Evolutionary conservation across 2,888 invertebrate species (phyloP).

Genomic region (Sesia apiformis): DNA sequence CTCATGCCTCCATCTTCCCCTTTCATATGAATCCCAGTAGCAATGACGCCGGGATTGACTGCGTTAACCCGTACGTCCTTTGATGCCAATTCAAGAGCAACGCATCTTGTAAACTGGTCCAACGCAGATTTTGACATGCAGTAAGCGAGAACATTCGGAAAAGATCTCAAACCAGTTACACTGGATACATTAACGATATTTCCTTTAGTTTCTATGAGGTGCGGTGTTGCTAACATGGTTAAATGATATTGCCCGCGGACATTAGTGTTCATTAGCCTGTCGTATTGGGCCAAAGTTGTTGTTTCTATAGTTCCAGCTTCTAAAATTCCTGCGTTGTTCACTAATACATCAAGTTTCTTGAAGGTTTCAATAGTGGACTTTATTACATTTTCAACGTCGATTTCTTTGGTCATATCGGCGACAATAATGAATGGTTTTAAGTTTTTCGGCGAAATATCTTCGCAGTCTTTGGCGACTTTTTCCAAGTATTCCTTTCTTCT

Average conservation of each 20-base stretch:
- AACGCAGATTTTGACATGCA: slow-evolving; percentile 94
- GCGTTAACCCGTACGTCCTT: slow-evolving; percentile 90
- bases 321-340: slow-evolving; percentile 92
- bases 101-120: slow-evolving; percentile 94
- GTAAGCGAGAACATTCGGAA: slow-evolving; percentile 92
- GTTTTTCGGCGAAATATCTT: slow-evolving; percentile 38
- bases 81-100: slow-evolving; percentile 86
- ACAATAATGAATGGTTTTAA: slow-evolving; percentile 71
- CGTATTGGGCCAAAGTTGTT: slow-evolving; percentile 87
- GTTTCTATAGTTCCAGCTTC: slow-evolving; percentile 87
- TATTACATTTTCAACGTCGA: slow-evolving; percentile 78
- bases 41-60: slow-evolving; percentile 94
- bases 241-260: slow-evolving; percentile 84
- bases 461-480: slow-evolving; percentile 75
- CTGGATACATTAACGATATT: slow-evolving; percentile 95
- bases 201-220: slow-evolving; percentile 85
- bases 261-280: slow-evolving; percentile 90
- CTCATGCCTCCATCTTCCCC: slow-evolving; percentile 81
- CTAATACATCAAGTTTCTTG: slow-evolving; percentile 81
- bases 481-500: slow-evolving; percentile 81
- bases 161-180: slow-evolving; percentile 90
- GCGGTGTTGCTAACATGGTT: slow-evolving; percentile 88
- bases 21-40: slow-evolving; percentile 88
- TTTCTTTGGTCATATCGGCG: slow-evolving; percentile 80
- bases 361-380: slow-evolving; percentile 79